phyloP scores from a whole-genome alignment of 2,888 invertebrate species.

The Amiota mariae region DNA sequence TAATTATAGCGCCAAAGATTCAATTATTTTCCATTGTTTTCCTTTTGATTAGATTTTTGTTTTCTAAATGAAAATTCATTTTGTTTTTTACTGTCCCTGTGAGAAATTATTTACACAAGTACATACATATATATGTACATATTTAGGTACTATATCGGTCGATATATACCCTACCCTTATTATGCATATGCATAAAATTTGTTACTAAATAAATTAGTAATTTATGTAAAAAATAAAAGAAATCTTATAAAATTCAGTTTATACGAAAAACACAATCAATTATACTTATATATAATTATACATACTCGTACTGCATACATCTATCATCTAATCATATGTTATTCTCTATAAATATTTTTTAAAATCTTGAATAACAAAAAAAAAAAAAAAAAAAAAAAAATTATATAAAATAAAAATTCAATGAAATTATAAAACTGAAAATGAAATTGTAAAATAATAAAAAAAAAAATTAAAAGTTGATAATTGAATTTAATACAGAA shows the following conservation, averaged over 20 bases:
- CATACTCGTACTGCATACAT: no score
- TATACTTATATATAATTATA: no score
- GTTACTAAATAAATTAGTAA: slow-evolving; percentile 55
- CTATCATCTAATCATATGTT: no score
- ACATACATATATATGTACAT: slow-evolving; percentile 35
- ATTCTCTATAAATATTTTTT: no score
- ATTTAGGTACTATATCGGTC: neutral
- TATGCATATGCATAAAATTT: neutral
- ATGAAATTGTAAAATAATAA: neutral
- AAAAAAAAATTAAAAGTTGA: neutral
- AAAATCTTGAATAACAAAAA: neutral
- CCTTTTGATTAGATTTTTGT: no score
- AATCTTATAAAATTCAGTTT: no score
- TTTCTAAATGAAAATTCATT: slow-evolving; percentile 7
- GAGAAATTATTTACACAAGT: slow-evolving; percentile 16
- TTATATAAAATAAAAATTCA: no score
- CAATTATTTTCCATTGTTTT: no score
- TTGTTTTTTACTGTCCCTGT: slow-evolving; percentile 9
- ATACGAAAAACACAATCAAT: no score
- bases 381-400: neutral
- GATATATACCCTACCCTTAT: no score
- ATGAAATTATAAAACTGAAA: neutral
- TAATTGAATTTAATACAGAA: slow-evolving; percentile 2
- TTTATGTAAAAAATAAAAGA: neutral
- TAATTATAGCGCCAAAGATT: no score